Base-by-base conservation (phyloP, 2,113 vertebrate species). In the Benitochromis conjunctus region DNA sequence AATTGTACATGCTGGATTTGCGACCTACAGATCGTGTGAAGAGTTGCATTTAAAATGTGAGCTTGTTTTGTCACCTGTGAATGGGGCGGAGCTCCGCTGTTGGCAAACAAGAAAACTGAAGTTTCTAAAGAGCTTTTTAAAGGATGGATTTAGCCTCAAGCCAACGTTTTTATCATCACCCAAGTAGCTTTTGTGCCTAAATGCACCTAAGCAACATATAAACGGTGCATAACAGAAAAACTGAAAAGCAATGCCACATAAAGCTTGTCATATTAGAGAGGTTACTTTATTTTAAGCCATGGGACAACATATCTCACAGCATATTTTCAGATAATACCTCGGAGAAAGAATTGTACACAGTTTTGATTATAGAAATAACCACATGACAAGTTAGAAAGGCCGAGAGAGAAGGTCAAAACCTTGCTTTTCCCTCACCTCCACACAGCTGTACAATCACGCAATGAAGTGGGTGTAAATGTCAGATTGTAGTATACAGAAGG, bases 391-490 rank as follows among this genome's bases (percentile, higher is more conserved):
- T 26, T 41, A 14, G 21, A 43, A 29, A 46, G 5, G 54, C 21
- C 24, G 6, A 53, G 60, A 66, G 19, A 82, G 34, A 41, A 48
- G 69, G 69, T 76, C 46, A 81, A 58, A 54, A 24, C 24, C 8
- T n/a, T 21, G 18, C 56, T 9, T 31, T 64, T 29, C 54, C 57
- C 10, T 7, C 71, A 13, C 38, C 18, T 41, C 16, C 38, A 54
- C 29, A 53, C 38, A 74, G 31, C 53, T 41, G 0, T 55, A 2
- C 41, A 16, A 36, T 57, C 60, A 46, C 34, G 11, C 36, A 38
- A 80, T 14, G 10, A 48, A 9, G 51, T 66, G 51, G 19, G n/a
- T 48, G 79, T 86, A 57, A 74, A 60, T 53, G 74, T 66, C 57
- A 26, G 26, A 56, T 41, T 2, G 14, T 41, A 53, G 46, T 34